phyloP scores from a whole-genome alignment of 2,888 invertebrate species.

The Lasioglossum marginatum region DNA sequence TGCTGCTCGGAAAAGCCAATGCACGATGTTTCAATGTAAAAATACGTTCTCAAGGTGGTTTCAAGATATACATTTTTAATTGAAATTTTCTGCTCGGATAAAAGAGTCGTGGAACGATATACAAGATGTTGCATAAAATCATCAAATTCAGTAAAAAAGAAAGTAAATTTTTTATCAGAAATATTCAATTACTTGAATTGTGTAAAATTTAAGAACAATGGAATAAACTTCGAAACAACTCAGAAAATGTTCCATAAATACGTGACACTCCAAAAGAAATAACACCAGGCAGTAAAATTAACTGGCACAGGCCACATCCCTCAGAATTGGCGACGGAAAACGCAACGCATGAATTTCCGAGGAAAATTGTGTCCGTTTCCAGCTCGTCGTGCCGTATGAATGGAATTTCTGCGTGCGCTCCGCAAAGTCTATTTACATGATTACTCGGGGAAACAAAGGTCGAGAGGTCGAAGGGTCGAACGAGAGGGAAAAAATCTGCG shows the following conservation, averaged over 20 bases:
- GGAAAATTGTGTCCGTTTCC: constrained; percentile 28
- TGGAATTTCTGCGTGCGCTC: constrained; percentile 45
- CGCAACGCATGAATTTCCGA: constrained; percentile 41
- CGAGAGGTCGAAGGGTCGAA: constrained; percentile 7
- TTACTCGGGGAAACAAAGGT: constrained; percentile 31
- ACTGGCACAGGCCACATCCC: neutral
- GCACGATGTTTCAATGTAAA: neutral
- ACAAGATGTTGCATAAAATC: neutral
- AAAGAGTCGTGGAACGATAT: no score
- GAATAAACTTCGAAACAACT: neutral
- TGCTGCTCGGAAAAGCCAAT: neutral
- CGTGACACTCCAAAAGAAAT: neutral
- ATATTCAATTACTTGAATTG: neutral
- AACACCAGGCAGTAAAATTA: neutral
- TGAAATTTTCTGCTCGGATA: no score
- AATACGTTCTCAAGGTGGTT: neutral
- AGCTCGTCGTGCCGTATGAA: constrained; percentile 33
- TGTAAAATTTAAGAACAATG: no score
- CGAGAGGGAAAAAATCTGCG: neutral
- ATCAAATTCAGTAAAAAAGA: neutral
- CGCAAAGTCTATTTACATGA: constrained; percentile 27
- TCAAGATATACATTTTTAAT: no score
- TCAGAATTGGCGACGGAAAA: constrained; percentile 37
- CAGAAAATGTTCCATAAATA: neutral
- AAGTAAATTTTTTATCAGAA: neutral